Evolutionary conservation across 2,888 invertebrate species (phyloP), one percentile per base, ranked within the genome.

Genomic region (Craniophora ligustri): DNA sequence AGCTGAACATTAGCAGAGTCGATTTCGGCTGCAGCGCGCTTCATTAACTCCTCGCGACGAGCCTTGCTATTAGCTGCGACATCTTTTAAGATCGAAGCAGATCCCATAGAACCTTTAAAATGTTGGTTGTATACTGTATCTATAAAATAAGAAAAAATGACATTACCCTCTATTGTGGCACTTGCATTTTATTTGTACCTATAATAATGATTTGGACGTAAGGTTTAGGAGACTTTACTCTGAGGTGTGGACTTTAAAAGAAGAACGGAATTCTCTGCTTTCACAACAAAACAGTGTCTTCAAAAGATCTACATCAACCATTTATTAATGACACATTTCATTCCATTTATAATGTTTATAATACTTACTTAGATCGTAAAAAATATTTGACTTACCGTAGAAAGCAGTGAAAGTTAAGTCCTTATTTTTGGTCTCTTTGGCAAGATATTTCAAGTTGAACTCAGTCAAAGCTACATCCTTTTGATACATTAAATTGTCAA

Each of bases 11-110:
- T 76, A 44, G 94, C 94, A 30, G 86, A 91, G 19, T 90, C 87
- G 54, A 96, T 94, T 38, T 95, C 95, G 32, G 92, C 78, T 2
- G 92, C 87, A 1, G 91, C 95, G 55, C 94, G 94, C 38, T 93
- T 86, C 10, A 94, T 78, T 58, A 95, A 83, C 65, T 95, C 89
- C 50, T 94, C 72, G 38, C 94, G 94, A 19, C 95, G 94, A 13
- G 77, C 71, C 19, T 87, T 72, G 48, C 93, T 94, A 68, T 94
- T 91, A 1, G 93, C 85, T 3, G 82, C 70, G 0, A 81, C 75
- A 21, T 93, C 89, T 4, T 76, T 67, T 1, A 82, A 56, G 18
- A 84, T 69, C 28, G 74, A 54, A 5, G 86, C 88, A 30, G 78
- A 78, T 32, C 78, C 84, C 65, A 77, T 67, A 64, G 85, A 66